Evolutionary conservation across 2,888 invertebrate species (phyloP), one percentile per base, ranked within the genome.

Genomic region (Scrobipalpa costella): DNA sequence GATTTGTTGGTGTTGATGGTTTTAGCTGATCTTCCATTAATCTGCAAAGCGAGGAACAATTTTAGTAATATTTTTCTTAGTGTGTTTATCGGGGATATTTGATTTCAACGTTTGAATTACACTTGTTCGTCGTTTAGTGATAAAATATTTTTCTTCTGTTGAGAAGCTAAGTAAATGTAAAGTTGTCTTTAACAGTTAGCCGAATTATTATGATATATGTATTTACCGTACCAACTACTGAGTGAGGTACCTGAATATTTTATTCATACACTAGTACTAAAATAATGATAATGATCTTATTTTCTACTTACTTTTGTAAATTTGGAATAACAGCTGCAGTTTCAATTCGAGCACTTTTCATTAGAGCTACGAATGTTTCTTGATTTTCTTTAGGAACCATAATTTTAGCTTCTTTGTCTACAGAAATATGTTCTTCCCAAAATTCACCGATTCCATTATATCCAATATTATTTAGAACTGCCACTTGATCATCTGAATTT

Each of bases 21-120:
- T 81, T 80, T 62, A 88, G 70, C 73, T 93, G 92, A 38, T 90
- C 85, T 55, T 92, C 84, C 67, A 93, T 92, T 33, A 86, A 79
- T 65, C 93, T 93, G 73, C 62, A 36, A 63, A 34, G 8, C 1
- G 11, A 9, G 11, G 1, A 21, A 7, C 0, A 15, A 17, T 47
- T 15, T 19, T 19, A 49, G 2, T 9, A 15, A 7, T 19, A 49
- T 49, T 27, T 5, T 27, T 2, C 27, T 5, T n/a, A n/a, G n/a
- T n/a, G n/a, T n/a, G n/a, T n/a, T n/a, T n/a, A n/a, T n/a, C n/a
- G n/a, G n/a, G n/a, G n/a, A n/a, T 15, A 61, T 49, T 11, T 27
- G 34, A 34, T 34, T n/a, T n/a, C n/a, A n/a, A n/a, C n/a, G n/a
- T n/a, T n/a, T n/a, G n/a, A n/a, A n/a, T n/a, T n/a, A n/a, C n/a